Evolutionary conservation across 2,113 vertebrate species (phyloP).

Genomic region (Trogon melanurus): DNA sequence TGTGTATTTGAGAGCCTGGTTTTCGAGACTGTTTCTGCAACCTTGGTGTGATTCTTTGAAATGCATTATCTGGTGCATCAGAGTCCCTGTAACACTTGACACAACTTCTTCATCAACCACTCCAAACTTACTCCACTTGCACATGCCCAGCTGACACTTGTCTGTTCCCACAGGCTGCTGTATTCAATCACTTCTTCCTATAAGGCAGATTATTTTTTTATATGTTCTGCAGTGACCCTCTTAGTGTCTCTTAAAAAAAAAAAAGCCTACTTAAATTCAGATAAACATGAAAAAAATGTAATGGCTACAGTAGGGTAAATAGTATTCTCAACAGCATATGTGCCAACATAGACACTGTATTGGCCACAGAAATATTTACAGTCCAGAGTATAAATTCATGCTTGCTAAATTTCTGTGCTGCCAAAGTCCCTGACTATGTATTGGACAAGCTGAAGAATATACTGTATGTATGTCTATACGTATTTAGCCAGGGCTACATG

Average conservation of each 20-base stretch:
- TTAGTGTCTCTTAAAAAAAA: neutral
- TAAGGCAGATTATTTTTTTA: neutral
- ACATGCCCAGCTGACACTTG: neutral
- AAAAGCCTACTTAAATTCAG: neutral
- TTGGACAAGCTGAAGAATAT: neutral
- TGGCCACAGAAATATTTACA: constrained; percentile 17
- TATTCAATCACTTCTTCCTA: neutral
- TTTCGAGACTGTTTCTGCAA: neutral
- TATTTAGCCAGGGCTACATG: neutral
- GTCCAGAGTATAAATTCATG: neutral
- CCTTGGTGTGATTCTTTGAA: neutral
- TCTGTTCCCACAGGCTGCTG: neutral
- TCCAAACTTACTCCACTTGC: neutral
- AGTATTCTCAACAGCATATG: neutral
- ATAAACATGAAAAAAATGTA: neutral
- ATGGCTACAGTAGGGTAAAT: neutral
- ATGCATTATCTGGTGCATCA: neutral
- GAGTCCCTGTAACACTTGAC: neutral
- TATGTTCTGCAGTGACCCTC: neutral
- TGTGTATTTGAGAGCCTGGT: neutral
- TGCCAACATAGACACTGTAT: neutral
- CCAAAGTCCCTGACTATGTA: neutral
- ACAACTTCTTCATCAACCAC: neutral
- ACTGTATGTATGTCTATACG: neutral
- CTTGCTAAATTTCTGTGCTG: neutral